Base-by-base conservation (phyloP, 2,888 invertebrate species). In the Chironomus tentans region DNA sequence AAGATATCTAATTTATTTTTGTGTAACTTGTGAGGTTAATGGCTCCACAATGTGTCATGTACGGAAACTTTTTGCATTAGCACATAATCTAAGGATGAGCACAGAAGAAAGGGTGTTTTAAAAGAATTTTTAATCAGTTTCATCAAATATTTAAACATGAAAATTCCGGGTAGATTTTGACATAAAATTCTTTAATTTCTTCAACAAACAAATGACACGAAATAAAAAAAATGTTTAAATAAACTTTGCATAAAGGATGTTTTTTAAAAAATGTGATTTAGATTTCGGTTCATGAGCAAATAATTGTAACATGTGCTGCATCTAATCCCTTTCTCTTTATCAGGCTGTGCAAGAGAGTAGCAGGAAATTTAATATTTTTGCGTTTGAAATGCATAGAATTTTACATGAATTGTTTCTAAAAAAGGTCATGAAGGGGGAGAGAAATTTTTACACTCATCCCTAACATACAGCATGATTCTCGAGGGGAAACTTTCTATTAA, bases 241-340 rank as follows among this genome's bases (percentile, higher is more conserved):
- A 38, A 38, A 38, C 28, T 69, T 71, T 71, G 71, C 71, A 71
- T 56, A 70, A n/a, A 38, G 18, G n/a, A n/a, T n/a, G n/a, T n/a
- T n/a, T n/a, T n/a, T n/a, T n/a, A n/a, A n/a, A n/a, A n/a, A 13
- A 24, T 28, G n/a, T 48, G 70, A 70, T 48, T 56, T 56, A 56
- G 18, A 56, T 18, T 56, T 56, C 38, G 28, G 72, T 61, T 71
- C 72, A 62, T 50, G 62, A 62, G 72, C 62, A 72, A 72, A 74
- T 74, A 74, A 74, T 74, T 74, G 74, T 74, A 74, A 74, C 74
- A 74, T 74, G 74, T 74, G 74, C 68, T 47, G 65, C 46, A 56
- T 24, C 10, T 47, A 74, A 74, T 65, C 74, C 68, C 65, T 48
- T 62, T 47, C 21, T 56, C 7, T 56, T 56, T 56, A 56, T 56